A percentile compares a stretch with the other conserved stretches of the same genome.
phyloP scores from a whole-genome alignment of 2,888 invertebrate genomes.

The Cecidostiba fungosa region DNA sequence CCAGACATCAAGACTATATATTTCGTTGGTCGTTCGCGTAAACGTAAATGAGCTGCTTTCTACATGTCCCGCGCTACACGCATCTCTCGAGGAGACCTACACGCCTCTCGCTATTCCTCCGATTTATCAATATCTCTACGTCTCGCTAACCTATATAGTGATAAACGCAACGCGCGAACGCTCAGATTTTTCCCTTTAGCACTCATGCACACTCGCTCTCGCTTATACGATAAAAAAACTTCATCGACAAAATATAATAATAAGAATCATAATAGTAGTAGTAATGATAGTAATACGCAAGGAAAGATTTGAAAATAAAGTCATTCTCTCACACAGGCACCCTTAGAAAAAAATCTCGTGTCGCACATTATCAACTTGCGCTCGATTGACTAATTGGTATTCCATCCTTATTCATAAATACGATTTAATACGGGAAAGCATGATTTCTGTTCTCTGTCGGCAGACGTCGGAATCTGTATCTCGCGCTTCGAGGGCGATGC shows the following conservation, averaged over 20 bases:
- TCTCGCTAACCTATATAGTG: slow-evolving; percentile 26
- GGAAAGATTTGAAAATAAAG: not conserved
- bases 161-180: slow-evolving; percentile 42
- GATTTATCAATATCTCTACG: slow-evolving; percentile 13
- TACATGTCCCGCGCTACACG: slow-evolving; percentile 1
- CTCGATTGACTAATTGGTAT: slow-evolving; percentile 51
- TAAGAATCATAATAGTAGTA: slow-evolving; percentile 8
- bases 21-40: slow-evolving; percentile 34
- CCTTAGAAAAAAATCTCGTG: slow-evolving; percentile 51
- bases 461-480: not conserved
- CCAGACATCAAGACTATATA: slow-evolving; percentile 17
- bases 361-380: slow-evolving; percentile 44
- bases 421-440: slow-evolving; percentile 71
- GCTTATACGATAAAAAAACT: slow-evolving; percentile 21
- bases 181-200: slow-evolving; percentile 9
- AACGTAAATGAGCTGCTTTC: not conserved
- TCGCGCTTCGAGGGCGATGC: too few species aligned
- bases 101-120: not conserved
- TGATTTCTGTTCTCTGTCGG: slow-evolving; percentile 49
- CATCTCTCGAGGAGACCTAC: too few species aligned
- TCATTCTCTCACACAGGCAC: slow-evolving; percentile 8
- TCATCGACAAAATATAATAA: slow-evolving; percentile 37
- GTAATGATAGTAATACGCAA: slow-evolving; percentile 19
- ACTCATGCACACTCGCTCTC: not conserved
- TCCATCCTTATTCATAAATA: slow-evolving; percentile 54